Evolutionary conservation across 2,888 invertebrate genomes (phyloP).

Genomic region (Drosophila nr. perissopoda): DNA sequence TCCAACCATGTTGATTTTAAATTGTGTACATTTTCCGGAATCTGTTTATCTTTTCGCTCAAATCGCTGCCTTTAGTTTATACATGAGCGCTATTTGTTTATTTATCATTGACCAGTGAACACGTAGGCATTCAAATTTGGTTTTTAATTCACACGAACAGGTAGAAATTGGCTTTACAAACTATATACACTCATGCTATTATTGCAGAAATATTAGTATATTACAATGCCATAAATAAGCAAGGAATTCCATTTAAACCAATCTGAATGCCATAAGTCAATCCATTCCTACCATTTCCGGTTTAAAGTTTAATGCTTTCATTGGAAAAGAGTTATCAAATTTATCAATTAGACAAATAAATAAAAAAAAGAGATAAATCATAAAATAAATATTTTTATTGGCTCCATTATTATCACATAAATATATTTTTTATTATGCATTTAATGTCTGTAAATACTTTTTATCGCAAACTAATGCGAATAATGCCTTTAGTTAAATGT

Average conservation of each 20-base stretch:
- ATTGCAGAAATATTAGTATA: not conserved
- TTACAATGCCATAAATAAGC: not conserved
- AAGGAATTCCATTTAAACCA: not conserved
- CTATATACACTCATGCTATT: conserved; percentile 8
- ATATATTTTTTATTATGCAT: not conserved
- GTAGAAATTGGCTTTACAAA: conserved; percentile 11
- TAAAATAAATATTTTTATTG: not conserved
- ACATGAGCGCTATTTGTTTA: conserved; percentile 47
- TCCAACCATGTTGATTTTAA: conserved; percentile 2
- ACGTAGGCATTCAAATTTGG: conserved; percentile 23
- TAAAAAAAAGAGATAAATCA: not conserved
- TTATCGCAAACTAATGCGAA: not conserved
- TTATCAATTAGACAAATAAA: not conserved
- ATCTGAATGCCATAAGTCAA: not conserved
- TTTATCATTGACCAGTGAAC: conserved; percentile 38
- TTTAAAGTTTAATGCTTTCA: not conserved
- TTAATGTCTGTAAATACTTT: not conserved
- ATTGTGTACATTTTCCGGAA: conserved; percentile 30
- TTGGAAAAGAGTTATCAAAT: not conserved
- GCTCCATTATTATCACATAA: not conserved
- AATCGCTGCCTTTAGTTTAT: conserved; percentile 14
- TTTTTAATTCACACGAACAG: conserved; percentile 37
- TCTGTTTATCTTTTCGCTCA: conserved; percentile 16
- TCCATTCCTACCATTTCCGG: not conserved
- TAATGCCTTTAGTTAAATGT: not conserved